Conservation (phyloP, 2,113 vertebrate species). For the Dasyprocta punctata region DNA sequence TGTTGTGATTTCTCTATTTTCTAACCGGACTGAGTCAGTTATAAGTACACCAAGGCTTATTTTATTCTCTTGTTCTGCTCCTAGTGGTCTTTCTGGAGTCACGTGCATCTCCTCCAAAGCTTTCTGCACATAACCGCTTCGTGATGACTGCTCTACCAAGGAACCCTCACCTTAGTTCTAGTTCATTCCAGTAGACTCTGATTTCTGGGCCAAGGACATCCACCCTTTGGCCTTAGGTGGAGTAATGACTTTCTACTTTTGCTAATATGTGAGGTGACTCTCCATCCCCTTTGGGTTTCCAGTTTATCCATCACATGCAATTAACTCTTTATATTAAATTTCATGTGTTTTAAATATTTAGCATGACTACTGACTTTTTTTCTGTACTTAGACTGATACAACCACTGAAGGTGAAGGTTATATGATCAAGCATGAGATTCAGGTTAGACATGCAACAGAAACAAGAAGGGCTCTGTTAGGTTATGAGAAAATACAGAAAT, state of each 20-base stretch:
- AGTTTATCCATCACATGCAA: background rate
- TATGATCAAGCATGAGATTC: background rate
- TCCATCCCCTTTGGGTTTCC: background rate
- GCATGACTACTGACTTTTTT: background rate
- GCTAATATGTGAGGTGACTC: background rate
- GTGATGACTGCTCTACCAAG: background rate
- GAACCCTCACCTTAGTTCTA: too few relatives aligned
- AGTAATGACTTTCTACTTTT: background rate
- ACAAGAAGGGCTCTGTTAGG: background rate
- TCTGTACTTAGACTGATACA: background rate
- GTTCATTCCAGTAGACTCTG: background rate
- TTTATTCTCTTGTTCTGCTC: background rate
- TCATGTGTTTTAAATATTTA: background rate
- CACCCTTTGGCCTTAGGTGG: background rate
- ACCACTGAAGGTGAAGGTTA: background rate
- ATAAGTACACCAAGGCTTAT: background rate
- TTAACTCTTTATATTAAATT: slow-evolving; percentile 32
- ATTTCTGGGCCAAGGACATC: background rate
- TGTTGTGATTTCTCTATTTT: background rate
- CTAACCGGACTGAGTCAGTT: background rate
- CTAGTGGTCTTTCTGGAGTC: slow-evolving; percentile 1
- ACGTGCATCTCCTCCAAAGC: background rate
- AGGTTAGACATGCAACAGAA: background rate
- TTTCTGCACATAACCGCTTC: background rate
- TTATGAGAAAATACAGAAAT: slow-evolving; percentile 8